Evolutionary conservation across 2,888 invertebrate genomes (phyloP).

Genomic region (Brachycybe producta): DNA sequence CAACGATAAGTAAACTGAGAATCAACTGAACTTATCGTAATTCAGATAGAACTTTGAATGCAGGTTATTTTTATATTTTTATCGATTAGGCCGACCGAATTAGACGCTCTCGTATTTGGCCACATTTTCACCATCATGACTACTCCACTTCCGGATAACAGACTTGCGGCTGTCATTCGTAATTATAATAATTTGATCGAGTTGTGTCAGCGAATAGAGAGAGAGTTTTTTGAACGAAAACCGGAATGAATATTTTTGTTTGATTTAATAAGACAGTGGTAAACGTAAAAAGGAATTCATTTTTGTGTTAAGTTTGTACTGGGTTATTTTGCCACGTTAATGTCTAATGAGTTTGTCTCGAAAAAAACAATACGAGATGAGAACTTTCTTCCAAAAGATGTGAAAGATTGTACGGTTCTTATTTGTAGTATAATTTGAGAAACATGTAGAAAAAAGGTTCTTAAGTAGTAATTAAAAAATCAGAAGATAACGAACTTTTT

Average conservation of each 20-base stretch:
- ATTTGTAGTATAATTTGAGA: too few relatives aligned
- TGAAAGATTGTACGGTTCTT: too few relatives aligned
- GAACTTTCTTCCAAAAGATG: too few relatives aligned
- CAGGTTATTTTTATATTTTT: too few relatives aligned
- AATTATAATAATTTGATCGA: conserved; percentile 62
- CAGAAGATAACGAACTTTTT: too few relatives aligned
- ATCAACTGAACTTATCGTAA: neutral
- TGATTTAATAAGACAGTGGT: neutral
- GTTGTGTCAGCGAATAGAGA: conserved; percentile 71
- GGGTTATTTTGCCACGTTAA: too few relatives aligned
- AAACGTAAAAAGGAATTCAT: too few relatives aligned
- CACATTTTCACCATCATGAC: conserved; percentile 92
- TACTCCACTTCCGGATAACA: conserved; percentile 68
- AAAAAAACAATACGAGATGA: too few relatives aligned
- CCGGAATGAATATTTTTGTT: conserved; percentile 5
- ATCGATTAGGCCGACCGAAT: conserved; percentile 68
- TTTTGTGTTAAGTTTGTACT: too few relatives aligned
- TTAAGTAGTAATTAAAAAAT: too few relatives aligned
- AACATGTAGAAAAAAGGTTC: too few relatives aligned
- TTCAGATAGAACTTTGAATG: neutral
- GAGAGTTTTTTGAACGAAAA: conserved; percentile 30
- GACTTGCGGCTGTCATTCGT: conserved; percentile 64
- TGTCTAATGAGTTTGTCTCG: too few relatives aligned
- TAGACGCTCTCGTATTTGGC: conserved; percentile 92
- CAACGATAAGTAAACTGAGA: conserved; percentile 30